Base-by-base conservation (phyloP, 2,888 invertebrate species). In the Drosophila cracens region DNA sequence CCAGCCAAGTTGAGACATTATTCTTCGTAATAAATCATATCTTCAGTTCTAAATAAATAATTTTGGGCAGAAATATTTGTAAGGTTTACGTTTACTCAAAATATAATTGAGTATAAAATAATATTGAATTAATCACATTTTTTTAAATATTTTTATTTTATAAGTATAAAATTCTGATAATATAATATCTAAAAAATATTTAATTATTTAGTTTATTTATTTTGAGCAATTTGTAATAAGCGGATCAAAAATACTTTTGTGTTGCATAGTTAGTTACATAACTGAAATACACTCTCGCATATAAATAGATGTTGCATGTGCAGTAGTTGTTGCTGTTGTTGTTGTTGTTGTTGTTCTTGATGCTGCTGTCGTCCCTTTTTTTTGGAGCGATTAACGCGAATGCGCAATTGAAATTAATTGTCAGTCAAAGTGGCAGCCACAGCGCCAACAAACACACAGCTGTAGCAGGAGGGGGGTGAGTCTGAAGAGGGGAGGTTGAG, bases 331-430 rank as follows among this genome's bases (percentile, higher is more conserved):
- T 61, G 61, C 25, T 66, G 11, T 31, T n/a, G 6, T 4, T 10
- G 3, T 21, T 52, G n/a, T 7, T 31, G n/a, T 27, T 70, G 58
- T 21, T 62, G 53, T 29, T 74, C 49, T 51, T 61, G 78, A 16
- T 49, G 66, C 16, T 53, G 53, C 57, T 53, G 60, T 62, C 63
- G 63, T 74, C 62, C 59, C 70, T 29, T 79, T 74, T 77, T 76
- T 81, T 82, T 76, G 69, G 74, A 62, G 87, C 87, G 87, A 87
- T 87, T 87, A 87, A 87, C 87, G 89, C 83, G 85, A 87, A 87
- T 82, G 83, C 85, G 87, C 87, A 89, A 89, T 87, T 89, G 85
- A 87, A 87, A 89, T 89, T 87, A 87, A 87, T 87, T 87, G 85
- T 89, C 85, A 87, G 89, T 89, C 85, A 83, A 80, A 87, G 82